Evolutionary conservation across 2,888 invertebrate species (phyloP).

Genomic region (Drosophila testacea): DNA sequence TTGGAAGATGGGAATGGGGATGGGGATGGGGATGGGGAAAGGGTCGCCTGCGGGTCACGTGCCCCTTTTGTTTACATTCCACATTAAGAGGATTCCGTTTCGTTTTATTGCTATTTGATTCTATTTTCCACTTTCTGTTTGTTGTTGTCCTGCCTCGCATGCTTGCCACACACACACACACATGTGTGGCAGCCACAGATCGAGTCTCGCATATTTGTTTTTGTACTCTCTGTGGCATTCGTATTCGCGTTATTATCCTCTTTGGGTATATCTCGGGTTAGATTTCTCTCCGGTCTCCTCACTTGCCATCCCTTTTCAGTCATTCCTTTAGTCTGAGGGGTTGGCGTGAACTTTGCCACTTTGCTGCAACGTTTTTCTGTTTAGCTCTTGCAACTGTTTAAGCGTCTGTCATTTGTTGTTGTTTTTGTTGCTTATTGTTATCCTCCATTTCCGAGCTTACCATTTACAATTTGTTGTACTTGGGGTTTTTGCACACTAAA

Average conservation of each 20-base stretch:
- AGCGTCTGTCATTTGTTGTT: constrained; percentile 36
- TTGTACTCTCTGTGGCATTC: constrained; percentile 44
- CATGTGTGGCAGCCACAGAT: constrained; percentile 36
- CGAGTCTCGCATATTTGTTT: constrained; percentile 56
- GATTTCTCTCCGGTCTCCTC: too few relatives aligned
- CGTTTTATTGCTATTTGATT: constrained; percentile 77
- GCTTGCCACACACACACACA: constrained; percentile 31
- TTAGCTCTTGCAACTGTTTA: constrained; percentile 53
- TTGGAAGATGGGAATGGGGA: too few relatives aligned
- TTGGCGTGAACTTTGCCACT: constrained; percentile 85
- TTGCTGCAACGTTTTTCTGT: constrained; percentile 66
- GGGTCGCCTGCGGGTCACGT: constrained; percentile 82
- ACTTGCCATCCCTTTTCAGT: too few relatives aligned
- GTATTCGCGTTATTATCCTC: constrained; percentile 54
- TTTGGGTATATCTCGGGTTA: too few relatives aligned
- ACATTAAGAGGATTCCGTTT: constrained; percentile 82
- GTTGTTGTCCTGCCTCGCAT: constrained; percentile 35
- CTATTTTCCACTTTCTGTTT: constrained; percentile 74
- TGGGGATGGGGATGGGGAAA: too few relatives aligned
- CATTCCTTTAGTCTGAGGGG: constrained; percentile 33
- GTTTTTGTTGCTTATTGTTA: constrained; percentile 42
- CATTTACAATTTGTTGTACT: constrained; percentile 49
- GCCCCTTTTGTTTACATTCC: constrained; percentile 82
- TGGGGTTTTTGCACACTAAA: constrained; percentile 45
- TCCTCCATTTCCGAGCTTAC: constrained; percentile 33